Percentiles rank a stretch among this genome's conserved stretches.
Conservation (phyloP, 2,797 vertebrate species). For the Tapera naevia region DNA sequence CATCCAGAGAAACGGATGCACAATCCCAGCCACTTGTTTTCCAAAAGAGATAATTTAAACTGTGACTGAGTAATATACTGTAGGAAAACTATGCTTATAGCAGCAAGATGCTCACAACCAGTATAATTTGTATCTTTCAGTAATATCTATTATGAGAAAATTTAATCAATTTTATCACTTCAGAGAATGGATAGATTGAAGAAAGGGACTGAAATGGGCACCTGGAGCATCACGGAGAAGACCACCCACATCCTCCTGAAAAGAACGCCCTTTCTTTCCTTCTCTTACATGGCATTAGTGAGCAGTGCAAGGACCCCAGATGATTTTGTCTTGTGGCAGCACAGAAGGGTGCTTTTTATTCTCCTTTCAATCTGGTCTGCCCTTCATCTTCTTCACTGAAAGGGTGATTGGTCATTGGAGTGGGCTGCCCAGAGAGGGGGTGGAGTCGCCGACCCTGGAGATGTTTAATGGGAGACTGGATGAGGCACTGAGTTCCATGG, state of each 20-base stretch:
- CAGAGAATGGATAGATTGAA: background rate
- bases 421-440: too few species aligned
- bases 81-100: background rate
- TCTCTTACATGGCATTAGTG: background rate
- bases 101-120: background rate
- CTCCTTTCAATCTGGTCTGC: background rate
- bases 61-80: background rate
- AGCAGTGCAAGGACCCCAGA: background rate
- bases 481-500: too few species aligned
- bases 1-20: background rate
- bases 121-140: background rate
- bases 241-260: fast-evolving
- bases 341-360: background rate
- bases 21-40: background rate
- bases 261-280: too few species aligned
- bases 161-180: background rate
- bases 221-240: background rate
- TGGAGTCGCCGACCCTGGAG: too few species aligned
- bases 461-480: too few species aligned
- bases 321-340: background rate
- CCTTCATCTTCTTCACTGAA: too few species aligned
- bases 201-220: background rate
- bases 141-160: background rate
- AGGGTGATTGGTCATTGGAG: too few species aligned
- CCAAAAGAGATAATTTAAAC: background rate